Evolutionary conservation across 2,113 vertebrate genomes (phyloP).

Genomic region (human (Homo sapiens)): DNA sequence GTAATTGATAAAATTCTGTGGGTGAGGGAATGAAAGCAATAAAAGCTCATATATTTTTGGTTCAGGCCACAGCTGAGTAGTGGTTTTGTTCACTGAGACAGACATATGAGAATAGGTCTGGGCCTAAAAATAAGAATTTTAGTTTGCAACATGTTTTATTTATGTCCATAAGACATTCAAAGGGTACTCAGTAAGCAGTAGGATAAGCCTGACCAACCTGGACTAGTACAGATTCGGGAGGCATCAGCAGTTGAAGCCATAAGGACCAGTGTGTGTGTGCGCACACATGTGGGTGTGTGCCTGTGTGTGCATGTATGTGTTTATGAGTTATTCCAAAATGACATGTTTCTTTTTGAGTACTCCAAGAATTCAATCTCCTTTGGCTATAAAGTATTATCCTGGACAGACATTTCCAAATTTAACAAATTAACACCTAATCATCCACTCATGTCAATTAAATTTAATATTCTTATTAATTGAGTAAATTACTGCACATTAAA

Average conservation of each 20-base stretch:
- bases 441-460: neutral
- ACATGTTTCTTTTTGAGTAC: neutral
- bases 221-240: neutral
- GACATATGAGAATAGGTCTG: neutral
- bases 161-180: neutral
- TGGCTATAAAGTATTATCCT: neutral
- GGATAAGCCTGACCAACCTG: neutral
- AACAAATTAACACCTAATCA: constrained; percentile 48
- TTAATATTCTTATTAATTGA: neutral
- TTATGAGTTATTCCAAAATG: neutral
- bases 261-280: neutral
- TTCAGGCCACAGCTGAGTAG: neutral
- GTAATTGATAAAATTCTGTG: neutral
- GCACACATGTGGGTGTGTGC: neutral
- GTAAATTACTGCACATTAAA: neutral
- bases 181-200: neutral
- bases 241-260: neutral
- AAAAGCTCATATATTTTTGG: neutral
- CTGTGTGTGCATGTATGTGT: neutral
- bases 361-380: neutral
- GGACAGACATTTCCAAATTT: neutral
- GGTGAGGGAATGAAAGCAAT: neutral
- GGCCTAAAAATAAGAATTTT: neutral
- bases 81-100: neutral
- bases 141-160: neutral